These are phyloP conservation scores for Sarcophaga caerulescens DNA, from an alignment of 2,888 invertebrate species.

Conservation along the genomic window DNA sequence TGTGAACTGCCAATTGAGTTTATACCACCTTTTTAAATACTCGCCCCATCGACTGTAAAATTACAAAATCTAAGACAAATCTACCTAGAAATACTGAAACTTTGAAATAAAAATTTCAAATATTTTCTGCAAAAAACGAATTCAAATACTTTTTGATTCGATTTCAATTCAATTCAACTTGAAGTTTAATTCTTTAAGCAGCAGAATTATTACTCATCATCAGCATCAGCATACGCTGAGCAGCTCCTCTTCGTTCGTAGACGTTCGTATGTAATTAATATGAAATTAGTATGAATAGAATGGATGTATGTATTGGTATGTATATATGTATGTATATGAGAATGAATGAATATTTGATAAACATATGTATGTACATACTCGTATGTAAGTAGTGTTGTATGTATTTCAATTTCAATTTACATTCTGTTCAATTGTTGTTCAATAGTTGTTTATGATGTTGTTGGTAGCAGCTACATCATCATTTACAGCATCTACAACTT, in stretches of 20 bases:
- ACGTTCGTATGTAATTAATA: not conserved
- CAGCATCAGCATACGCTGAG: not conserved
- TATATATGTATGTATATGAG: too few relatives aligned
- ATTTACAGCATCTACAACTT: slow-evolving; percentile 26
- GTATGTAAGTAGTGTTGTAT: not conserved
- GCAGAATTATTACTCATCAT: slow-evolving; percentile 47
- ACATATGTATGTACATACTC: not conserved
- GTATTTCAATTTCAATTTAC: slow-evolving; percentile 6
- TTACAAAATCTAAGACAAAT: slow-evolving; percentile 13
- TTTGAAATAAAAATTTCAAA: not conserved
- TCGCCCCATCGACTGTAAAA: not conserved
- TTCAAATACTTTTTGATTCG: not conserved
- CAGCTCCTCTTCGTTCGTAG: not conserved
- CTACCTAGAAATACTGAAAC: not conserved
- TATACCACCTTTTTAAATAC: slow-evolving; percentile 22
- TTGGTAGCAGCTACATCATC: slow-evolving; percentile 43
- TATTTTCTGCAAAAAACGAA: not conserved
- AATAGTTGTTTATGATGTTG: slow-evolving; percentile 30
- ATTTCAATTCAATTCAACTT: too few relatives aligned
- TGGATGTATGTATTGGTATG: too few relatives aligned
- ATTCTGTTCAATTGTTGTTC: slow-evolving; percentile 13
- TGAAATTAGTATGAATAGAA: not conserved
- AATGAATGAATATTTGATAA: not conserved
- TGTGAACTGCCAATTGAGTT: slow-evolving; percentile 29
- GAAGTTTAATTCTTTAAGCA: not conserved